These are phyloP conservation scores for Seira musarum DNA, from an alignment of 2,888 invertebrate species.

Conservation along the genomic window DNA sequence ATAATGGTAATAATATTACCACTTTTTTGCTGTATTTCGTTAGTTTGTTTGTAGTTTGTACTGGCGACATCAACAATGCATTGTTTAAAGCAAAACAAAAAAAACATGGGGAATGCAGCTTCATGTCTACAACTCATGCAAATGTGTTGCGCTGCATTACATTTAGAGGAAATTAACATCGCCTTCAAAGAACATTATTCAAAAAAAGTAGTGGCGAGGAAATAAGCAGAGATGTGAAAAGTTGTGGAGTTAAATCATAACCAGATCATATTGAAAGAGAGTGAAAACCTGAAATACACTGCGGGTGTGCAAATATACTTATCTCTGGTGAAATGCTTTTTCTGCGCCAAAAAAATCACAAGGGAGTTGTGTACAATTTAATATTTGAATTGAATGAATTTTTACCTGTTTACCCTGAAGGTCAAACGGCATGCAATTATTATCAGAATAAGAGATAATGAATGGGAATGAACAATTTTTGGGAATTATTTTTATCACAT, in stretches of 20 bases:
- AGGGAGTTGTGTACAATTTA: too few species aligned
- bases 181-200: conserved; percentile 52
- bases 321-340: too few species aligned
- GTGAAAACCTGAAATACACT: conserved; percentile 57
- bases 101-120: not conserved
- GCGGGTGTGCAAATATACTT: conserved; percentile 41
- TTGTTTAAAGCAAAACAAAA: not conserved
- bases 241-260: conserved; percentile 59
- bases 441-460: conserved; percentile 15
- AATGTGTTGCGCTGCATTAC: conserved; percentile 61
- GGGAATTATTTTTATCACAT: too few species aligned
- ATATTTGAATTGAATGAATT: not conserved
- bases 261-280: conserved; percentile 59
- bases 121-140: conserved; percentile 61
- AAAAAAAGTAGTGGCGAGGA: conserved; percentile 18
- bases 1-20: conserved; percentile 14
- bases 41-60: too few species aligned
- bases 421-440: conserved; percentile 35
- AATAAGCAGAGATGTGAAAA: conserved; percentile 45
- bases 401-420: conserved; percentile 29
- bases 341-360: too few species aligned
- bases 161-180: conserved; percentile 60
- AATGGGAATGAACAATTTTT: too few species aligned
- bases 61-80: not conserved
- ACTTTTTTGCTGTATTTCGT: not conserved